phyloP scores from a whole-genome alignment of 2,113 vertebrate species.

The Cricetomys ansorgei region DNA sequence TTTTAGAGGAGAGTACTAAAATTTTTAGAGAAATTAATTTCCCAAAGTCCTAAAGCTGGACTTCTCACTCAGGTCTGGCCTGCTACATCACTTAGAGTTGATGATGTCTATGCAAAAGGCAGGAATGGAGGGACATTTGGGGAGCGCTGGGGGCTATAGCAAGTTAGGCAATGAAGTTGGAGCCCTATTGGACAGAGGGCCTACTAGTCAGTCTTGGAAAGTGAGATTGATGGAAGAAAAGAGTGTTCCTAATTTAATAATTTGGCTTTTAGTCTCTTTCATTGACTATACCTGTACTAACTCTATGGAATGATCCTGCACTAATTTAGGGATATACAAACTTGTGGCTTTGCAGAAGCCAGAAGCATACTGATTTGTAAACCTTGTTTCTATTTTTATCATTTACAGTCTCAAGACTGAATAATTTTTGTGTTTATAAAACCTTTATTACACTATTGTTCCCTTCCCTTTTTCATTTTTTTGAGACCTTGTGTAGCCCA shows the following conservation, averaged over 20 bases:
- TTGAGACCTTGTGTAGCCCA: not conserved
- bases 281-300: not conserved
- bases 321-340: not conserved
- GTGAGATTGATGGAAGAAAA: not conserved
- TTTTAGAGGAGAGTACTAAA: not conserved
- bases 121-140: not conserved
- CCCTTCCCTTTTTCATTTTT: not conserved
- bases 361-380: not conserved
- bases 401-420: not conserved
- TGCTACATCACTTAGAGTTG: not conserved
- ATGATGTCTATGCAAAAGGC: not conserved
- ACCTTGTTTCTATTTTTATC: not conserved
- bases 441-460: not conserved
- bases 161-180: not conserved
- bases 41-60: not conserved
- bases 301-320: not conserved
- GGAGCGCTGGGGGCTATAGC: not conserved
- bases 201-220: not conserved
- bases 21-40: not conserved
- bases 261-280: not conserved
- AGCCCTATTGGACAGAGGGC: not conserved
- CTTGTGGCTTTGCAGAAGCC: not conserved
- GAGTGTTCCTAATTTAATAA: not conserved
- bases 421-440: not conserved
- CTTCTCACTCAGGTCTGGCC: not conserved